Evolutionary conservation across 2,113 vertebrate genomes (phyloP), one percentile per base, ranked within the genome.

Genomic region (Halcyon senegalensis): DNA sequence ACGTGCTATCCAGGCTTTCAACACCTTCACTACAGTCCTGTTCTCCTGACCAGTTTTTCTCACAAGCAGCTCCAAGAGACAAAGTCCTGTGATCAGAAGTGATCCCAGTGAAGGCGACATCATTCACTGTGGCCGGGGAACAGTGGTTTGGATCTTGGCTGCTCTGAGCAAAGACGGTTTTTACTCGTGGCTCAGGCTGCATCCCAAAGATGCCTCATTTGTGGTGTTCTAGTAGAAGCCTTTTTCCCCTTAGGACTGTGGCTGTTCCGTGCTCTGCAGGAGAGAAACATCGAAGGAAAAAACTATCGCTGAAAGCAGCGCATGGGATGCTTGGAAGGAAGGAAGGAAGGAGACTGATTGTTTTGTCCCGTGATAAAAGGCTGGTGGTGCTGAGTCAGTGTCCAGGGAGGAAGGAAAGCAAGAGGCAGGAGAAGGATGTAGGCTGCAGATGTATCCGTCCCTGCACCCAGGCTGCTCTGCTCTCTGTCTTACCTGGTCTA

Each of bases 31-130:
- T 39, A 50, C 3, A 0, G 2, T 62, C 10, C 10, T 8, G 17
- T 48, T 87, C 58, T 74, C n/a, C 72, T 53, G 63, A 56, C 10
- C 8, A 8, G 5, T 23, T 93, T 78, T 70, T 79, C 37, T 96
- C 20, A 4, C 39, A n/a, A 23, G 48, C 95, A 99, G 98, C 97
- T 99, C 72, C 97, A 97, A 81, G 98, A 98, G 87, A 98, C 98
- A 50, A 98, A 99, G 91, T 98, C 98, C 50, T 48, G 98, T 78
- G 98, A 98, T 96, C 98, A 98, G 97, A 99, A 99, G 96, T 96
- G 98, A 50, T 63, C 17, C 11, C n/a, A 3, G 35, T 33, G 31
- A 37, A 39, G 50, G 44, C 1, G 0, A 43, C 39, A 19, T 10
- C 13, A 41, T 17, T 78, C 33, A 23, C 55, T 78, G 44, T n/a